Evolutionary conservation across 1,140 invertebrate genomes (phyloP).

Genomic region (Drosophila sproati): DNA sequence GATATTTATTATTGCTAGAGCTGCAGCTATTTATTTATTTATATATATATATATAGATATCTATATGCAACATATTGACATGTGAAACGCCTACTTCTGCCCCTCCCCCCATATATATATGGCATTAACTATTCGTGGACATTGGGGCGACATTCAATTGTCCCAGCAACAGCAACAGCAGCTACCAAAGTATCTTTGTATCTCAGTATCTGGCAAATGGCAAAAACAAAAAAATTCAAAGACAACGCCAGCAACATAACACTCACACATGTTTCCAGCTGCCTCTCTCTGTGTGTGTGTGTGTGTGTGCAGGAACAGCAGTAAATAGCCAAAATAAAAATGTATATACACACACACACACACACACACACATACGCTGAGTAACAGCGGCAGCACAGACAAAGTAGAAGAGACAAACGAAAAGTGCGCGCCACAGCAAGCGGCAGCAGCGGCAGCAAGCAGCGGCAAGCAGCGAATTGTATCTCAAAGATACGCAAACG

Average conservation of each 20-base stretch:
- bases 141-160: slow-evolving; percentile 27
- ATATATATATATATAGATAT: neutral
- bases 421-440: slow-evolving; percentile 47
- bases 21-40: no score
- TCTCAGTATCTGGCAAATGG: slow-evolving; percentile 44
- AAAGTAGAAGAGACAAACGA: slow-evolving; percentile 48
- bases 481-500: slow-evolving; percentile 58
- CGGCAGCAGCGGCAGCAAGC: slow-evolving; percentile 28
- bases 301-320: slow-evolving; percentile 49
- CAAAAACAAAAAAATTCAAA: slow-evolving; percentile 28
- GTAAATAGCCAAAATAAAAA: slow-evolving; percentile 53
- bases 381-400: slow-evolving; percentile 18
- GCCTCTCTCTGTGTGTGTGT: slow-evolving; percentile 6
- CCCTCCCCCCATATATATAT: neutral
- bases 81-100: neutral
- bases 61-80: neutral
- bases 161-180: slow-evolving; percentile 26
- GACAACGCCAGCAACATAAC: slow-evolving; percentile 47
- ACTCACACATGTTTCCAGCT: slow-evolving; percentile 61
- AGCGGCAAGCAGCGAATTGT: slow-evolving; percentile 23
- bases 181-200: slow-evolving; percentile 33
- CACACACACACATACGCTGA: neutral
- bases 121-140: neutral
- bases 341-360: slow-evolving; percentile 17
- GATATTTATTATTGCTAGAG: no score